A percentile compares a stretch with the other conserved stretches of the same genome.
phyloP scores from a whole-genome alignment of 2,888 invertebrate genomes.

The Eretmocerus hayati region DNA sequence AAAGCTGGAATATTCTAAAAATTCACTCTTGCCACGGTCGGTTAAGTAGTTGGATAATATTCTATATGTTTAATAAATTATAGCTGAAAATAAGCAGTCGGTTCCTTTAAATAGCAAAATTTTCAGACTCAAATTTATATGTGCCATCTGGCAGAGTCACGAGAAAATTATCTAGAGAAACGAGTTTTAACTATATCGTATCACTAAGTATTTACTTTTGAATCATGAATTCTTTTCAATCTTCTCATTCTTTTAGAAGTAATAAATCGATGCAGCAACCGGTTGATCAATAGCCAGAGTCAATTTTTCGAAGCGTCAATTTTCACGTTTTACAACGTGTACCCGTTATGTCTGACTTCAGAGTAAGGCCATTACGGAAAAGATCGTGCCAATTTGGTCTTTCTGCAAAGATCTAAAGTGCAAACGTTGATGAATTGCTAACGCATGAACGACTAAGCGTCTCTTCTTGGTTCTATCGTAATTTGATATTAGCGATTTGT shows the following conservation, averaged over 20 bases:
- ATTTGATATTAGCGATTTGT: constrained; percentile 23
- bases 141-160: constrained; percentile 30
- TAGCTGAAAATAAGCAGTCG: constrained; percentile 29
- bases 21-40: constrained; percentile 21
- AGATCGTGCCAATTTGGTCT: constrained; percentile 17
- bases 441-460: not conserved
- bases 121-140: constrained; percentile 23
- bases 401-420: constrained; percentile 1
- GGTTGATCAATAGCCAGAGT: too few species aligned
- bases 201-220: too few species aligned
- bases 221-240: too few species aligned
- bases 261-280: too few species aligned
- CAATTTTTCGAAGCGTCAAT: too few species aligned
- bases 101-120: constrained; percentile 26
- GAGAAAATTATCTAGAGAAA: too few species aligned
- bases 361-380: constrained; percentile 21
- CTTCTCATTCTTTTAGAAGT: too few species aligned
- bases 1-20: constrained; percentile 31
- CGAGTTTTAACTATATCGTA: too few species aligned
- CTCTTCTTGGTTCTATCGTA: constrained; percentile 16
- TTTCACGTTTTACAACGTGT: too few species aligned
- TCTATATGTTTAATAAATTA: constrained; percentile 30
- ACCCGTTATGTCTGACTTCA: too few species aligned
- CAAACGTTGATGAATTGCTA: constrained; percentile 15
- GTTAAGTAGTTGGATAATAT: constrained; percentile 21